A percentile compares a stretch with the other conserved stretches of the same genome.
Evolutionary conservation across 2,797 vertebrate genomes (phyloP).

Genomic region (Gallinago solitaria): DNA sequence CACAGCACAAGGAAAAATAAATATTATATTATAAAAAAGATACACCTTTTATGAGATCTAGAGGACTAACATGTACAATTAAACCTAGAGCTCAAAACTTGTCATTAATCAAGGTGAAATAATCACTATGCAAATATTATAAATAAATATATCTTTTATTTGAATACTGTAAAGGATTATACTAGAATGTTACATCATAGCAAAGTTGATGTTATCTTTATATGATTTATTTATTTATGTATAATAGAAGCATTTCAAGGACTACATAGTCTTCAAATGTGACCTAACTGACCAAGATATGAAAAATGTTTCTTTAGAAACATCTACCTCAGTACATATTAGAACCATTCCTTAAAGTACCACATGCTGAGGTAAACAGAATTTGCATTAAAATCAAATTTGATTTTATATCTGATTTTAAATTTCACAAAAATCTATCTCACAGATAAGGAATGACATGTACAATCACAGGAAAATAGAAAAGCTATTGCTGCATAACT

Average conservation of each 20-base stretch:
- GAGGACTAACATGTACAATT: neutral
- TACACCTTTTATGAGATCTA: neutral
- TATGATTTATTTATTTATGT: neutral
- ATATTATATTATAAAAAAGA: neutral
- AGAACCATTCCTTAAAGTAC: neutral
- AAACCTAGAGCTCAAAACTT: neutral
- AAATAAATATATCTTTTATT: neutral
- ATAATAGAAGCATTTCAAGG: neutral
- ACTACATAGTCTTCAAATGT: neutral
- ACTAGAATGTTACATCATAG: neutral
- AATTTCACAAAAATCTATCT: neutral
- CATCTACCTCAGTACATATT: neutral
- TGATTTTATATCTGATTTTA: neutral
- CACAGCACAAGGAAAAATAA: neutral
- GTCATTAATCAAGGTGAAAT: neutral
- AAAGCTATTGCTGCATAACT: neutral
- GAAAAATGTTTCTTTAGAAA: neutral
- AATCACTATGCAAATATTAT: neutral
- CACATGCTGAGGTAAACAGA: neutral
- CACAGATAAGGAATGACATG: neutral
- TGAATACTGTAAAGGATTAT: neutral
- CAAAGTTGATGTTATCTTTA: neutral
- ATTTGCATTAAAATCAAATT: neutral
- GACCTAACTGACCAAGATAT: neutral
- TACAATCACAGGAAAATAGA: neutral